These are phyloP conservation scores for Stichopus horrens DNA, from an alignment of 53 echinoderm and acorn worm species.

Conservation along the genomic window DNA sequence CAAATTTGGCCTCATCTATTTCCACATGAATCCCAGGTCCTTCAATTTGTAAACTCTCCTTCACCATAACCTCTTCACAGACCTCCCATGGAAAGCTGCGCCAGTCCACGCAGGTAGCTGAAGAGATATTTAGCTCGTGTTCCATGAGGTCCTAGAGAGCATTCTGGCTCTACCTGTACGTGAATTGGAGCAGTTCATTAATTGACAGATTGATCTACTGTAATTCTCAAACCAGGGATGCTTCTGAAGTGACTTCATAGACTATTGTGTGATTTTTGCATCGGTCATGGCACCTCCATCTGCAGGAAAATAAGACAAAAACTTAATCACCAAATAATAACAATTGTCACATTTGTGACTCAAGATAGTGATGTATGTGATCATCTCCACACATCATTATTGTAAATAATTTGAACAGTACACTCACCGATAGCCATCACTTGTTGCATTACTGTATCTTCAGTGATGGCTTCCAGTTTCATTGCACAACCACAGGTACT, in stretches of 20 bases:
- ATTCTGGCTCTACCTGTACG: slow-evolving; percentile 54
- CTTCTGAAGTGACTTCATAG: slow-evolving; percentile 13
- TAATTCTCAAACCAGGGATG: slow-evolving; percentile 56
- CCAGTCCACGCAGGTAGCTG: slow-evolving; percentile 48
- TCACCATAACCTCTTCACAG: slow-evolving; percentile 13
- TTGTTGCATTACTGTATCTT: too few species aligned
- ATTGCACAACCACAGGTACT: too few species aligned
- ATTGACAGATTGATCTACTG: slow-evolving; percentile 49
- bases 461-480: too few species aligned
- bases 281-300: too few species aligned
- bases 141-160: slow-evolving; percentile 32
- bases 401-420: too few species aligned
- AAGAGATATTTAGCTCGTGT: slow-evolving; percentile 27
- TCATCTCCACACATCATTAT: too few species aligned
- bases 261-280: too few species aligned
- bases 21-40: slow-evolving; percentile 24
- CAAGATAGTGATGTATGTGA: too few species aligned
- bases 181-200: slow-evolving; percentile 38
- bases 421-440: too few species aligned
- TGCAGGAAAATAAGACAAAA: too few species aligned
- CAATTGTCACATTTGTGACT: too few species aligned
- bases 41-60: slow-evolving; percentile 22
- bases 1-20: slow-evolving; percentile 45
- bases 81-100: slow-evolving; percentile 50
- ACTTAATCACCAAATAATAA: too few species aligned